Evolutionary conservation across 2,888 invertebrate species (phyloP), one percentile per base, ranked within the genome.

Genomic region (Bellardia pandia): DNA sequence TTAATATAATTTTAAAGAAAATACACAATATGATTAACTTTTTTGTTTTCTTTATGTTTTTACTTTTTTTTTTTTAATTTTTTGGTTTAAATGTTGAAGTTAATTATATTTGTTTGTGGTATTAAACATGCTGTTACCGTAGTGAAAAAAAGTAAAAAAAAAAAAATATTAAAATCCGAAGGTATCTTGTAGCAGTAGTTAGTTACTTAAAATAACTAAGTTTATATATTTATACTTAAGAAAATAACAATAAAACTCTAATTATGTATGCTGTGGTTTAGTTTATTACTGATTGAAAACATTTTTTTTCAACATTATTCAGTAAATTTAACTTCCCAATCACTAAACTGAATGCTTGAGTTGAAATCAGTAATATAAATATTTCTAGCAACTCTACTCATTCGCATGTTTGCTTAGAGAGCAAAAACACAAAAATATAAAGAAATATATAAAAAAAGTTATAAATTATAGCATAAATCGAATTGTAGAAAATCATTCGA

Each of bases 31-130:
- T 85, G 60, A 56, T 14, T 56, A 66, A 62, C 45, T 82, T 42
- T 56, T 53, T 64, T 78, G 66, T 85, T 72, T 82, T 83, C 23
- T 33, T 78, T 37, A 37, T 37, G 37, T 37, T 30, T 79, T 83
- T 66, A 74, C 71, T 48, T 78, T 85, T 60, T 58, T 81, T 82
- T 83, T 88, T 62, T 89, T 86, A 33, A 66, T 81, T 78, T 42
- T 58, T 83, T 78, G 80, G 83, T 88, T 85, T 79, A 51, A 51
- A 40, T 64, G 71, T 78, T 84, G 76, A 76, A 81, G 74, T 88
- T 83, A 75, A 74, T 88, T 86, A 86, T 71, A 53, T 83, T 83
- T 85, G 40, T 58, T 75, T 81, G 37, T 75, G 77, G 51, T 56
- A 58, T 68, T 71, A 53, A 48, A 60, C 74, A 58, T 64, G 23